Conservation (phyloP, 2,888 invertebrate genomes). For the Flabesymbios commensalis region DNA sequence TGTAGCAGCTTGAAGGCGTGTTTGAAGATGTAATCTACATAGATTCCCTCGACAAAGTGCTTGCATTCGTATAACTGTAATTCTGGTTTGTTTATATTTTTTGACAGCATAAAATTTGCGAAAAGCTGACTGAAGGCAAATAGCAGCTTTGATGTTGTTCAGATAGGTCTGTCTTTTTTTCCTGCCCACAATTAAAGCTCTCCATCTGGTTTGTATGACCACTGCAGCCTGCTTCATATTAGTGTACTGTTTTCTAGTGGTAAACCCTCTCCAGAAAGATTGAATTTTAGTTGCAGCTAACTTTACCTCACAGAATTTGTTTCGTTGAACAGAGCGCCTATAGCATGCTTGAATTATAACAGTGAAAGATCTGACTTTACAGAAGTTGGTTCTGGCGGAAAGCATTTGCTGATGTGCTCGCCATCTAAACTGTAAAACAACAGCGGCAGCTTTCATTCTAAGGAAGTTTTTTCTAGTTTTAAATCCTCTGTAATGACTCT, state of each 20-base stretch:
- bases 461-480: constrained; percentile 16
- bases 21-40: too few species aligned
- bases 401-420: too few species aligned
- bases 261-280: not conserved
- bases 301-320: constrained; percentile 14
- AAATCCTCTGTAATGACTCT: too few species aligned
- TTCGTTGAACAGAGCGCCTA: constrained; percentile 46
- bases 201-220: constrained; percentile 23
- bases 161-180: not conserved
- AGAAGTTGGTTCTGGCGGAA: too few species aligned
- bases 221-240: constrained; percentile 18
- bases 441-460: not conserved
- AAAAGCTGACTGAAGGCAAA: constrained; percentile 29
- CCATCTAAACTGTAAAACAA: constrained; percentile 6
- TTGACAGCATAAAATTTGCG: too few species aligned
- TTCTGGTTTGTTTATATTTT: too few species aligned
- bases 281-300: constrained; percentile 1
- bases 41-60: too few species aligned
- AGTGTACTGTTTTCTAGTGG: not conserved
- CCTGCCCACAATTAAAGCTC: not conserved
- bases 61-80: too few species aligned
- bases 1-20: too few species aligned
- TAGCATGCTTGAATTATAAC: constrained; percentile 43
- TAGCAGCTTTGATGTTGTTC: constrained; percentile 21
- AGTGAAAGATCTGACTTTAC: too few species aligned